Percentiles rank a stretch among this genome's conserved stretches.
Conservation (phyloP, 1,140 invertebrate species). For the Lethocerus indicus region DNA sequence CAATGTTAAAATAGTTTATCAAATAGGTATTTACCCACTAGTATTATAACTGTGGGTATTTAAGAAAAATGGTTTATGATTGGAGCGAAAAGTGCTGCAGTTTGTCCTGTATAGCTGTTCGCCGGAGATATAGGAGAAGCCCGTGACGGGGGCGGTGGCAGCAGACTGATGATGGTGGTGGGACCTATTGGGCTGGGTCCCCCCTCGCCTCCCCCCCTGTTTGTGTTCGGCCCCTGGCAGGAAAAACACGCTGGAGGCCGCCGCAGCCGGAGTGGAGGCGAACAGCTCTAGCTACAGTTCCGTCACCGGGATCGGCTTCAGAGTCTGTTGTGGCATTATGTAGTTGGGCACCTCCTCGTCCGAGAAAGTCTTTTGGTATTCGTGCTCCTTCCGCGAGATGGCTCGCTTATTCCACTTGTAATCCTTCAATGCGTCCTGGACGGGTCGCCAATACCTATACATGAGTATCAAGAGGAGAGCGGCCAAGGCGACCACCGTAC, state of each 20-base stretch:
- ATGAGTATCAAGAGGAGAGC: conserved; percentile 48
- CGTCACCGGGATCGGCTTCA: conserved; percentile 66
- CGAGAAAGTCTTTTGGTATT: conserved; percentile 74
- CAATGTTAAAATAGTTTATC: no score
- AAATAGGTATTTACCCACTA: no score
- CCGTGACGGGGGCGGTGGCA: conserved; percentile 10
- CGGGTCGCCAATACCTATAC: conserved; percentile 53
- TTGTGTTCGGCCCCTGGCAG: conserved; percentile 31
- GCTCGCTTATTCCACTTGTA: conserved; percentile 65
- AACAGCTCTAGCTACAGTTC: conserved; percentile 82
- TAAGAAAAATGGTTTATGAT: not conserved
- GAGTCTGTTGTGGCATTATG: conserved; percentile 36
- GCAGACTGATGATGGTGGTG: conserved; percentile 20
- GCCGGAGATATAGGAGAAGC: conserved; percentile 55
- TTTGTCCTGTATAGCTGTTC: conserved; percentile 23
- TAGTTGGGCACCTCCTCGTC: conserved; percentile 48
- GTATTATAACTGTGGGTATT: no score
- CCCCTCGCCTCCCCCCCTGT: conserved; percentile 26
- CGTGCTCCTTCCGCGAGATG: conserved; percentile 60
- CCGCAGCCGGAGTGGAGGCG: conserved; percentile 31
- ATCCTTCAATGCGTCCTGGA: conserved; percentile 61
- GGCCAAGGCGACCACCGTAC: conserved; percentile 44
- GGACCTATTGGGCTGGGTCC: conserved; percentile 29
- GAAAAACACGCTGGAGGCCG: conserved; percentile 42
- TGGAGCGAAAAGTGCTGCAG: conserved; percentile 12